A percentile compares a stretch with the other conserved stretches of the same genome.
phyloP scores from a whole-genome alignment of 2,113 vertebrate species.

The Nicator chloris region DNA sequence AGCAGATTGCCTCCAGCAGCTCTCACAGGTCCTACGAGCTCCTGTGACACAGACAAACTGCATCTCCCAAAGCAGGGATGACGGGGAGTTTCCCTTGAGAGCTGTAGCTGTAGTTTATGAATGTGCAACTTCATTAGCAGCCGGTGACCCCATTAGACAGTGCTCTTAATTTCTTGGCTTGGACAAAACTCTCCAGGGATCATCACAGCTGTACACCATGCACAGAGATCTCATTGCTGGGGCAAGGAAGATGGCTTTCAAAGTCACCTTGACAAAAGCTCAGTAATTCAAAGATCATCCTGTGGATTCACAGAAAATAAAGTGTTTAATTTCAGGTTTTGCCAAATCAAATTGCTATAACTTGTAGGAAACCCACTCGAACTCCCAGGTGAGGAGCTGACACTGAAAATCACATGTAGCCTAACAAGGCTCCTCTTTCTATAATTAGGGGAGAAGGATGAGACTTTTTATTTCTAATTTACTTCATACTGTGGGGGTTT shows the following conservation, averaged over 20 bases:
- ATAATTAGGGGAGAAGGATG: not conserved
- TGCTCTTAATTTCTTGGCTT: slow-evolving; percentile 22
- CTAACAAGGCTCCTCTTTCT: not conserved
- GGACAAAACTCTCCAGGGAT: slow-evolving; percentile 20
- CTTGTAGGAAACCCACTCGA: not conserved
- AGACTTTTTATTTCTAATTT: not conserved
- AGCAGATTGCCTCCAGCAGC: not conserved
- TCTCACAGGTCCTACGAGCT: not conserved
- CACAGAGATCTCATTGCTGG: not conserved
- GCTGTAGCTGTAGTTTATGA: slow-evolving; percentile 38
- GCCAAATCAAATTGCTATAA: not conserved
- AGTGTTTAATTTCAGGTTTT: not conserved
- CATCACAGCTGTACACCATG: not conserved
- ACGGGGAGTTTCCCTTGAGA: not conserved
- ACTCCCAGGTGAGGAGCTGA: not conserved
- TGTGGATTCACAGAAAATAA: not conserved
- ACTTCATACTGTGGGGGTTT: not conserved
- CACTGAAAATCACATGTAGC: not conserved
- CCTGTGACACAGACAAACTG: not conserved
- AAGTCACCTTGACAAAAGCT: slow-evolving; percentile 28
- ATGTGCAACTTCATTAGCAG: slow-evolving; percentile 44
- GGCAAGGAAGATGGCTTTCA: not conserved
- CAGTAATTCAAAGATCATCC: not conserved
- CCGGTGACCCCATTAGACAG: not conserved
- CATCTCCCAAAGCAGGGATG: not conserved